Percentiles rank a stretch among this genome's conserved stretches.
These are phyloP conservation scores for Wiebesia pumilae DNA, from an alignment of 1,140 invertebrate species.

Conservation along the genomic window DNA sequence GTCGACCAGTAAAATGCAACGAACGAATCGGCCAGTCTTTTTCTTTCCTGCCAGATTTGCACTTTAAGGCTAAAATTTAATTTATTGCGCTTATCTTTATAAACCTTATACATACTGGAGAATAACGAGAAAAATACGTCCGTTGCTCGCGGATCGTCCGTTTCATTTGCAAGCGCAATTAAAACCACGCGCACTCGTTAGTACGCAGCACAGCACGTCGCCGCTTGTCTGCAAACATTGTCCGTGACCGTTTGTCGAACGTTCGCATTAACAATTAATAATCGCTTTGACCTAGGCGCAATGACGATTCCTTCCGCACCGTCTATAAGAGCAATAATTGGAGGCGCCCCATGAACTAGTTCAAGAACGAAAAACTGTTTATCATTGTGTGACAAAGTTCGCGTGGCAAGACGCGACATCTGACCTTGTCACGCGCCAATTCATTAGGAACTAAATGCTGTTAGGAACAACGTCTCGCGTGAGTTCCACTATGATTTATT, in stretches of 20 bases:
- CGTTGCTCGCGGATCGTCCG: not conserved
- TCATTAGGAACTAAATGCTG: no score
- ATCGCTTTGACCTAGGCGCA: not conserved
- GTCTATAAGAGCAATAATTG: not conserved
- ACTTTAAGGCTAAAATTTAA: conserved; percentile 24
- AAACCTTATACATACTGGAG: not conserved
- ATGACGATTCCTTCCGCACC: not conserved
- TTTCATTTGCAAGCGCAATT: conserved; percentile 29
- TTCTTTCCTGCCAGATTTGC: not conserved
- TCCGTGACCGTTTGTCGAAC: not conserved
- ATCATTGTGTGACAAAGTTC: not conserved
- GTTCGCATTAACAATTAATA: conserved; percentile 55
- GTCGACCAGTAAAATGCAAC: conserved; percentile 3
- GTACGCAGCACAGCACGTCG: conserved; percentile 1
- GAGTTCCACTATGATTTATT: no score
- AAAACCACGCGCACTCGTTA: conserved; percentile 40
- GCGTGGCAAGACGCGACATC: not conserved
- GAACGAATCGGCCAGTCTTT: conserved; percentile 29
- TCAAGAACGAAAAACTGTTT: conserved; percentile 9
- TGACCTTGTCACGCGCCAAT: not conserved
- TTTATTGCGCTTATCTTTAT: conserved; percentile 5
- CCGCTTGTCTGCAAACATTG: not conserved
- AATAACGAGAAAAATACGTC: not conserved
- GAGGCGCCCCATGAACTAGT: not conserved
- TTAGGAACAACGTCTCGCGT: no score